A percentile compares a stretch with the other conserved stretches of the same genome.
Evolutionary conservation across 2,113 vertebrate genomes (phyloP).

Genomic region (Pseudopipra pipra): DNA sequence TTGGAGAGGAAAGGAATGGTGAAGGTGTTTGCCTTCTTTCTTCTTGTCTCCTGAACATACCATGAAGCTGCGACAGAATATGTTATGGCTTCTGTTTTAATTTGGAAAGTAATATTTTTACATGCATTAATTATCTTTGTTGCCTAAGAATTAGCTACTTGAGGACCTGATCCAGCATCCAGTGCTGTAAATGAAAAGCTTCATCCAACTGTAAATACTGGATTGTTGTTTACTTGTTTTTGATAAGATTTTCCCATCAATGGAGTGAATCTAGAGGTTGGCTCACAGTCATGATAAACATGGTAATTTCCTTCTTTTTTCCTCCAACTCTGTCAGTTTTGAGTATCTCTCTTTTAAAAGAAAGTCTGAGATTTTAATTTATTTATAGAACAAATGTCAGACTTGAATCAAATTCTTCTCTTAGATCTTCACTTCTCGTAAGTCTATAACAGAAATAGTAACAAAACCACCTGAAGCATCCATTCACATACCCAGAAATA

Average conservation of each 20-base stretch:
- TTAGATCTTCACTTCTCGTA: slow-evolving; percentile 26
- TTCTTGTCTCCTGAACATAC: neutral
- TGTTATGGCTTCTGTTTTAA: neutral
- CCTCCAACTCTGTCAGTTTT: neutral
- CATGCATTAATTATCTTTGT: neutral
- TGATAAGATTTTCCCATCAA: neutral
- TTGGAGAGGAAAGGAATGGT: neutral
- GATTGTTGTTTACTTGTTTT: neutral
- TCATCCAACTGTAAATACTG: neutral
- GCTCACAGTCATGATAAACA: neutral
- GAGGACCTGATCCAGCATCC: neutral
- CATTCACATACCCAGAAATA: slow-evolving; percentile 68
- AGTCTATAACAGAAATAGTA: slow-evolving; percentile 34
- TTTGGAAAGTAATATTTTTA: neutral
- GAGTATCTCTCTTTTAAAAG: neutral
- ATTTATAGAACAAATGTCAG: neutral
- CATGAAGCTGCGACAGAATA: neutral
- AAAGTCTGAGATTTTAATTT: neutral
- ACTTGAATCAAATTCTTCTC: slow-evolving; percentile 7
- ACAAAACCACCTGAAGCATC: slow-evolving; percentile 64
- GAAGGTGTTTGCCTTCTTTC: neutral
- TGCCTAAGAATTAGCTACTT: neutral
- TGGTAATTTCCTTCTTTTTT: neutral
- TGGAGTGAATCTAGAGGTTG: neutral
- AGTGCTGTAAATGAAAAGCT: neutral